These are phyloP conservation scores for Diarsia mendica DNA, from an alignment of 2,888 invertebrate genomes.

Conservation along the genomic window DNA sequence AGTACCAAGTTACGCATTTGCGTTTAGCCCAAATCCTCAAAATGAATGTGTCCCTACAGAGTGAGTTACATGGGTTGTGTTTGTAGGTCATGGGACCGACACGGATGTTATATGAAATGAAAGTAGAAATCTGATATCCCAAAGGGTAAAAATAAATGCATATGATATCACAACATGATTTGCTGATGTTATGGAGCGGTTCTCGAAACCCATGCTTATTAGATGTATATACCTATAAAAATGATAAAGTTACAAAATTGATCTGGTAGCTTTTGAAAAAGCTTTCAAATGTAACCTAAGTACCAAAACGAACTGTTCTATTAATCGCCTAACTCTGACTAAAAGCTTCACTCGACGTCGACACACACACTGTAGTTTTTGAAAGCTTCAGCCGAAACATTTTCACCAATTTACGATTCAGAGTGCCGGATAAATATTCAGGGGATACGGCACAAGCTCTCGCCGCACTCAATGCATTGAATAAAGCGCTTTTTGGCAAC, in stretches of 20 bases:
- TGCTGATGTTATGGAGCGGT: background rate
- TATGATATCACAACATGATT: background rate
- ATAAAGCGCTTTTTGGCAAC: conserved; percentile 17
- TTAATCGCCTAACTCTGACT: background rate
- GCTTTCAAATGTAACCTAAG: background rate
- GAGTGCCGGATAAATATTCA: conserved; percentile 47
- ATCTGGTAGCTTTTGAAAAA: background rate
- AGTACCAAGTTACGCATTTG: conserved; percentile 2
- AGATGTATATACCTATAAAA: background rate
- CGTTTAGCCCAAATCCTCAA: background rate
- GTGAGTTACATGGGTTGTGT: background rate
- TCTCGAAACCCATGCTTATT: background rate
- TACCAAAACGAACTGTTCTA: background rate
- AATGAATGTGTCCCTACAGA: background rate
- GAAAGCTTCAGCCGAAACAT: background rate
- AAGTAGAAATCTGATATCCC: background rate
- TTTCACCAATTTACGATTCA: conserved; percentile 16
- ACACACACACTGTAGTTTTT: background rate
- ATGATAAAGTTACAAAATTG: background rate
- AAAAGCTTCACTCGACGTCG: background rate
- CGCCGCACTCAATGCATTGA: conserved; percentile 23
- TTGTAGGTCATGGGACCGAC: background rate
- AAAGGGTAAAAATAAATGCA: background rate
- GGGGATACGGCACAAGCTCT: conserved; percentile 32
- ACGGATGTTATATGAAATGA: conserved; percentile 9